These are phyloP conservation scores for Hemitrygon akajei DNA, from an alignment of 2,797 vertebrate species.

Conservation along the genomic window DNA sequence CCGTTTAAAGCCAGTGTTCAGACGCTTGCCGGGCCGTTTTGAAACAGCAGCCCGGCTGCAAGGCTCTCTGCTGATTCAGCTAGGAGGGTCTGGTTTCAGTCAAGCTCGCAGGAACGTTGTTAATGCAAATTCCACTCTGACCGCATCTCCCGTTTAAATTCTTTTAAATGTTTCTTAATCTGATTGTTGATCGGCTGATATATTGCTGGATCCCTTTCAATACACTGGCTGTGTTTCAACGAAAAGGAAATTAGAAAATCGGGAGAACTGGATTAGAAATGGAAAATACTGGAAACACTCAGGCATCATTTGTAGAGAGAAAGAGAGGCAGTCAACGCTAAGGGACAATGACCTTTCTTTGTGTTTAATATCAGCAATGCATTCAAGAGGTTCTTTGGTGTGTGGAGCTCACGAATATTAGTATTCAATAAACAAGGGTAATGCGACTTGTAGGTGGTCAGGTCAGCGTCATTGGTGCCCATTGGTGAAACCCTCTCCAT, in stretches of 20 bases:
- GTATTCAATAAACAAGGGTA: neutral
- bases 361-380: neutral
- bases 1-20: neutral
- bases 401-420: neutral
- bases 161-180: neutral
- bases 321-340: too few species aligned
- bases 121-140: neutral
- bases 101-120: neutral
- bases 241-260: too few species aligned
- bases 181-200: neutral
- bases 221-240: neutral
- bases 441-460: neutral
- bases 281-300: too few species aligned
- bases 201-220: neutral
- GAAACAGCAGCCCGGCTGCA: neutral
- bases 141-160: neutral
- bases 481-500: too few species aligned
- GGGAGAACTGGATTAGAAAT: too few species aligned
- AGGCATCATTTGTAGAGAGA: too few species aligned
- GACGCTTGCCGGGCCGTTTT: neutral
- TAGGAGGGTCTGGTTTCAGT: neutral
- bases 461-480: neutral
- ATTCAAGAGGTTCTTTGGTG: neutral
- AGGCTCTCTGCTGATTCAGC: neutral
- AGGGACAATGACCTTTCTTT: too few species aligned